Percentiles rank a stretch among this genome's conserved stretches.
phyloP scores from a whole-genome alignment of 2,888 invertebrate species.

The Leucania comma region DNA sequence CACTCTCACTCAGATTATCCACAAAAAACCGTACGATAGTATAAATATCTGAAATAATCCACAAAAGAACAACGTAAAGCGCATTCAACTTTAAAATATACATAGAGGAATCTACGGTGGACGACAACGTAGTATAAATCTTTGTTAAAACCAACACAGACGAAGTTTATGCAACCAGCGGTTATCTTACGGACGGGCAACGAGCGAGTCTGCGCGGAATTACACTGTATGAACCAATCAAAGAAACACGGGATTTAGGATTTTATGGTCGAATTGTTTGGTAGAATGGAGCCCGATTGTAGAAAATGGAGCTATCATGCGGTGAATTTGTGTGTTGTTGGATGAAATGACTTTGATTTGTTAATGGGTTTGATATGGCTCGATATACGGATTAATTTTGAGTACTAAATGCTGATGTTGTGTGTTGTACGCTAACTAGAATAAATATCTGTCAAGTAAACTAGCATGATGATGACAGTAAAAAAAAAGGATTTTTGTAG shows the following conservation, averaged over 20 bases:
- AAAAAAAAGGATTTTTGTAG: neutral
- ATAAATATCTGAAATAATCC: conserved; percentile 36
- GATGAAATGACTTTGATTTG: conserved; percentile 29
- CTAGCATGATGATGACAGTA: neutral
- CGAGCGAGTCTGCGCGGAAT: conserved; percentile 59
- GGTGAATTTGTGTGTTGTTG: conserved; percentile 40
- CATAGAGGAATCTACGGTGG: conserved; percentile 59
- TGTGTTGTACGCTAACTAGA: no score
- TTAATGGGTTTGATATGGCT: conserved; percentile 27
- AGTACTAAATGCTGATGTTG: neutral
- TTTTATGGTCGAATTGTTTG: conserved; percentile 58
- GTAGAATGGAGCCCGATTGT: conserved; percentile 44
- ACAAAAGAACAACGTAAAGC: conserved; percentile 36
- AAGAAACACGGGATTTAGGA: conserved; percentile 62
- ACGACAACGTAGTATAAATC: conserved; percentile 76
- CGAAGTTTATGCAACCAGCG: conserved; percentile 73
- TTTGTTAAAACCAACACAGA: conserved; percentile 74
- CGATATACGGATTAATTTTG: neutral
- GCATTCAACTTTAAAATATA: conserved; percentile 64
- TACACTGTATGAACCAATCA: conserved; percentile 66
- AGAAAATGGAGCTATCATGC: conserved; percentile 49
- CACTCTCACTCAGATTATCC: neutral
- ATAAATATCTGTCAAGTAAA: neutral
- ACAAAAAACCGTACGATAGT: conserved; percentile 13
- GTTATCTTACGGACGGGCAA: conserved; percentile 62